Conservation (phyloP, 2,888 invertebrate species). For the Autographa pulchrina region DNA sequence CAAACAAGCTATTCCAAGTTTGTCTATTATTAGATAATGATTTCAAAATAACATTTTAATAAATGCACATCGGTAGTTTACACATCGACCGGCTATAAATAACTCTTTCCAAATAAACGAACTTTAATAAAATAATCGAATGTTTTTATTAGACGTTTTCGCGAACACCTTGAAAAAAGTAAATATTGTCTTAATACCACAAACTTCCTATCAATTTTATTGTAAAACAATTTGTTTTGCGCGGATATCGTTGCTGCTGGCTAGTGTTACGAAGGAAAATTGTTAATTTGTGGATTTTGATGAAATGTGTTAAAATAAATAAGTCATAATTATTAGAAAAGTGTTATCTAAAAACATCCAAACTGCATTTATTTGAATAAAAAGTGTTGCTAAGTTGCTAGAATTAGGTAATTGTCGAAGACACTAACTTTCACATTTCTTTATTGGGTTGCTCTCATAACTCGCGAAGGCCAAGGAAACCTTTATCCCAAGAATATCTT, state of each 20-base stretch:
- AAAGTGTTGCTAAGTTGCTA: too few relatives aligned
- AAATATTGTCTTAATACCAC: slow-evolving; percentile 2
- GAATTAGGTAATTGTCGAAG: too few relatives aligned
- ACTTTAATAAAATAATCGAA: neutral
- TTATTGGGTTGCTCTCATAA: too few relatives aligned
- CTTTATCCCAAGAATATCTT: too few relatives aligned
- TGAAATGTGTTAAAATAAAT: neutral
- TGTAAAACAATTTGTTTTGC: neutral
- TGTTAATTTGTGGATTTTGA: neutral
- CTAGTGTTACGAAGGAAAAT: neutral
- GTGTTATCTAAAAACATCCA: neutral
- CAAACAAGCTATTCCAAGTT: too few relatives aligned
- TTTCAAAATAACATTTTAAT: neutral
- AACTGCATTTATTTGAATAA: neutral
- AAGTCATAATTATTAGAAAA: neutral
- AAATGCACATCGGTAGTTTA: neutral
- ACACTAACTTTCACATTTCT: too few relatives aligned
- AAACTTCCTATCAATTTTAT: slow-evolving; percentile 2
- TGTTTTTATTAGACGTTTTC: neutral
- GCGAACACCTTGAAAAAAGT: slow-evolving; percentile 8
- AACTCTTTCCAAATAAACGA: neutral
- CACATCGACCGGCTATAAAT: neutral
- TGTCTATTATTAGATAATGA: neutral
- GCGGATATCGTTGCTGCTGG: neutral
- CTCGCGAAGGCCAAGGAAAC: too few relatives aligned